phyloP scores from a whole-genome alignment of 1,140 invertebrate species.

The Steinernema khuongi region DNA sequence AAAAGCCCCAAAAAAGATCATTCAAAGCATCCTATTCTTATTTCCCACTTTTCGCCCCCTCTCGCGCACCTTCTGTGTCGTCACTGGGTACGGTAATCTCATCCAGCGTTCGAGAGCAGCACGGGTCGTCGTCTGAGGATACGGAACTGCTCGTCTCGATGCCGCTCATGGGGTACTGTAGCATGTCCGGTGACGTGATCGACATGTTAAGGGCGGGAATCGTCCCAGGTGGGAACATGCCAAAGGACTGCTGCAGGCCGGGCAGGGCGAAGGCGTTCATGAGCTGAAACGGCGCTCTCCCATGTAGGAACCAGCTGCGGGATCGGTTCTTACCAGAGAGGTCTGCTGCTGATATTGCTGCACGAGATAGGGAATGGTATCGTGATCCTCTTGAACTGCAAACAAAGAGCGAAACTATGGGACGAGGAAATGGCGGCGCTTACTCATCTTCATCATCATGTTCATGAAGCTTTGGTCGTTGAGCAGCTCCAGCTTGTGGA shows the following conservation, averaged over 20 bases:
- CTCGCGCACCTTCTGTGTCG: slow-evolving; percentile 3
- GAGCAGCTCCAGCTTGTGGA: neutral
- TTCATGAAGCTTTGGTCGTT: neutral
- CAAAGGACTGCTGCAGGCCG: neutral
- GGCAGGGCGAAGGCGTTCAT: neutral
- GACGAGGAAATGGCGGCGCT: neutral
- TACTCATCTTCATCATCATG: slow-evolving; percentile 8
- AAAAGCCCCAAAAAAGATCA: no score
- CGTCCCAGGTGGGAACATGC: neutral
- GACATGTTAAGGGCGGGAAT: neutral
- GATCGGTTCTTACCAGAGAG: neutral
- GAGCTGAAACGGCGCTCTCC: neutral
- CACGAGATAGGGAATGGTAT: neutral
- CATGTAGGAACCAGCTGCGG: neutral
- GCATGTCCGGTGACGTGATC: neutral
- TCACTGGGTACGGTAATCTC: slow-evolving; percentile 12
- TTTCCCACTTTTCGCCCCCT: neutral
- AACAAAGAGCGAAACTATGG: neutral
- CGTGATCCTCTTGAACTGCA: neutral
- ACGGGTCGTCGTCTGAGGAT: neutral
- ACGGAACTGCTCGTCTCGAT: neutral
- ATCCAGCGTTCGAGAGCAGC: neutral
- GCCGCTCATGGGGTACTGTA: neutral
- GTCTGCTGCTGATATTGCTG: slow-evolving; percentile 8
- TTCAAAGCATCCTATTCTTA: no score